Percentiles rank a stretch among this genome's conserved stretches.
phyloP scores from a whole-genome alignment of 2,888 invertebrate genomes.

The Sinodicranocentrus sp. region DNA sequence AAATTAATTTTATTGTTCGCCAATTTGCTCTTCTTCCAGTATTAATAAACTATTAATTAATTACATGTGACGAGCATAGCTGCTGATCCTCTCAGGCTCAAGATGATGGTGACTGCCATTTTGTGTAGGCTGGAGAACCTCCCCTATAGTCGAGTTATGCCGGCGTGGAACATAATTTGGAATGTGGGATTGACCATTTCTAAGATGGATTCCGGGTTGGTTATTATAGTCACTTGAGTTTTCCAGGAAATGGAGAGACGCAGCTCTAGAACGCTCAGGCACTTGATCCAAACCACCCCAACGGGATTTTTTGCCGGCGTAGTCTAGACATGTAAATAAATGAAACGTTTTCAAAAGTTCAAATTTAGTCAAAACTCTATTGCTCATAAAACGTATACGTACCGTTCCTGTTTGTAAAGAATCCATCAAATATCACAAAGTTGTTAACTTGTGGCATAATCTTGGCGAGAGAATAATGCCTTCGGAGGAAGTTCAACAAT shows the following conservation, averaged over 20 bases:
- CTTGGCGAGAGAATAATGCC: conserved; percentile 86
- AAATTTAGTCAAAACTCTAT: background rate
- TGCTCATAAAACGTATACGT: too few species aligned
- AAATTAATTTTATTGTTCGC: background rate
- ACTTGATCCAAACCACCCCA: conserved; percentile 74
- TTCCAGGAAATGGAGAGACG: conserved; percentile 64
- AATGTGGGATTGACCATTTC: conserved; percentile 69
- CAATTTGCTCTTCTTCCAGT: conserved; percentile 2
- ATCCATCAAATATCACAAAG: conserved; percentile 91
- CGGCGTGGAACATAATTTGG: conserved; percentile 69
- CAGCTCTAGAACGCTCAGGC: conserved; percentile 58
- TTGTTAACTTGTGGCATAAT: conserved; percentile 92
- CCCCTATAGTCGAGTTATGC: conserved; percentile 72
- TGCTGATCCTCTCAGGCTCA: conserved; percentile 54
- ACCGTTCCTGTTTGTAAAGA: conserved; percentile 81
- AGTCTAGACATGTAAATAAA: conserved; percentile 67
- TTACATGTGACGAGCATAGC: conserved; percentile 64
- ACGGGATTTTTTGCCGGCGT: conserved; percentile 73
- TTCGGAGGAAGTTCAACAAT: conserved; percentile 89
- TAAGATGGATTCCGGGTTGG: conserved; percentile 71
- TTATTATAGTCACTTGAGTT: conserved; percentile 73
- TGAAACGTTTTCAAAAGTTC: background rate
- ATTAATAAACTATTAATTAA: conserved; percentile 28
- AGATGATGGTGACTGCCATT: conserved; percentile 54
- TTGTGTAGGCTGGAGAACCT: conserved; percentile 72